Evolutionary conservation across 2,888 invertebrate genomes (phyloP).

Genomic region (Protodeltote pygarga): DNA sequence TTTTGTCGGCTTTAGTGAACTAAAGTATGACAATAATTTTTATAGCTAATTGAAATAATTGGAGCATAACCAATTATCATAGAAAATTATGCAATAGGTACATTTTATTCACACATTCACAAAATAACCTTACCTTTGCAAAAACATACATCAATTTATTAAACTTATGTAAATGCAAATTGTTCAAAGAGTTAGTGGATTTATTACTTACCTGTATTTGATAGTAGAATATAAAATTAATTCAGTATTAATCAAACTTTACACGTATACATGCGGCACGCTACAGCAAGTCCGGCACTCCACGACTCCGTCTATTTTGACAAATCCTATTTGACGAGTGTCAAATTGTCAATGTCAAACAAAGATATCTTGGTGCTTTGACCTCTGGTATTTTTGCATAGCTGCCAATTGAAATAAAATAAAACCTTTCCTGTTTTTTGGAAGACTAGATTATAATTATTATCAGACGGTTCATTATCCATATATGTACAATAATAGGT

Average conservation of each 20-base stretch:
- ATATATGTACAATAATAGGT: no score
- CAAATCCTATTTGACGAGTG: slow-evolving; percentile 10
- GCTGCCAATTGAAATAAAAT: no score
- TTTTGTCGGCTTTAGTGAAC: background rate
- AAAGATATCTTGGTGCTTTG: background rate
- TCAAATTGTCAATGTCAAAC: no score
- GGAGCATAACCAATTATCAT: background rate
- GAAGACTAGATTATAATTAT: no score
- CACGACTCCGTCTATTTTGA: slow-evolving; percentile 6
- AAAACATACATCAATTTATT: no score
- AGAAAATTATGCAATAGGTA: background rate
- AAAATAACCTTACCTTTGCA: slow-evolving; percentile 26
- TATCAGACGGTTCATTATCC: no score
- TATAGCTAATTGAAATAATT: background rate
- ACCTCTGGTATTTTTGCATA: slow-evolving; percentile 15
- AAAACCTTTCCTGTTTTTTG: no score
- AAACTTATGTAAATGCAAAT: background rate
- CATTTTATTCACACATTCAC: background rate
- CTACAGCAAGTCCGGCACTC: slow-evolving; percentile 15
- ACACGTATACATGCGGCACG: slow-evolving; percentile 31
- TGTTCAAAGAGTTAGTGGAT: background rate
- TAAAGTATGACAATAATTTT: background rate
- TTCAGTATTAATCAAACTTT: slow-evolving; percentile 10
- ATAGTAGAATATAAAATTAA: background rate
- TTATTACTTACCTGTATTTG: slow-evolving; percentile 19